phyloP scores from a whole-genome alignment of 2,797 vertebrate genomes.

The Mallotus villosus region DNA sequence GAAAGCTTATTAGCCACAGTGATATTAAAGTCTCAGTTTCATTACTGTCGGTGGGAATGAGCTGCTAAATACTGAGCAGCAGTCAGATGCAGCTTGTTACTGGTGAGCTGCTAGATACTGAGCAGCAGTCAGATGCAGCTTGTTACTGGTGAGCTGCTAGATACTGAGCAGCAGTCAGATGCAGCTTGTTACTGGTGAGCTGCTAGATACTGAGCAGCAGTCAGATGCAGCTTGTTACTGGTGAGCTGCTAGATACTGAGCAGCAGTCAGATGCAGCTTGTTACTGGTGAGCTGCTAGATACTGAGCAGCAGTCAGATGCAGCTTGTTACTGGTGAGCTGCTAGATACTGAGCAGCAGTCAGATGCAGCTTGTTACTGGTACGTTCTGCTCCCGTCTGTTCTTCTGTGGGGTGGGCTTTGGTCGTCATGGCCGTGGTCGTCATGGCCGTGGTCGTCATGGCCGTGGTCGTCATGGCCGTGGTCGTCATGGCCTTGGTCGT shows the following conservation, averaged over 20 bases:
- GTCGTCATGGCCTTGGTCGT: too few relatives aligned
- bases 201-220: conserved; percentile 61
- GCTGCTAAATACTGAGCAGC: conserved; percentile 63
- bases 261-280: too few relatives aligned
- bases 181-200: conserved; percentile 57
- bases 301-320: too few relatives aligned
- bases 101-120: conserved; percentile 64
- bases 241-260: too few relatives aligned
- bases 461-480: neutral
- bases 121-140: conserved; percentile 55
- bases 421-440: too few relatives aligned
- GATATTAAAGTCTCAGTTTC: conserved; percentile 63
- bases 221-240: conserved; percentile 48
- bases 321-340: too few relatives aligned
- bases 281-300: too few relatives aligned
- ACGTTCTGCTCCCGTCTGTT: neutral
- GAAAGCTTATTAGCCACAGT: conserved; percentile 57
- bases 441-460: neutral
- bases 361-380: too few relatives aligned
- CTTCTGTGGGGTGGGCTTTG: too few relatives aligned
- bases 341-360: too few relatives aligned
- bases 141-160: conserved; percentile 58
- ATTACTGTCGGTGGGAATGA: conserved; percentile 69
- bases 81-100: conserved; percentile 52
- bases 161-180: conserved; percentile 59